Evolutionary conservation across 2,888 invertebrate genomes (phyloP), one percentile per base, ranked within the genome.

Genomic region (Lamellibrachia columna): DNA sequence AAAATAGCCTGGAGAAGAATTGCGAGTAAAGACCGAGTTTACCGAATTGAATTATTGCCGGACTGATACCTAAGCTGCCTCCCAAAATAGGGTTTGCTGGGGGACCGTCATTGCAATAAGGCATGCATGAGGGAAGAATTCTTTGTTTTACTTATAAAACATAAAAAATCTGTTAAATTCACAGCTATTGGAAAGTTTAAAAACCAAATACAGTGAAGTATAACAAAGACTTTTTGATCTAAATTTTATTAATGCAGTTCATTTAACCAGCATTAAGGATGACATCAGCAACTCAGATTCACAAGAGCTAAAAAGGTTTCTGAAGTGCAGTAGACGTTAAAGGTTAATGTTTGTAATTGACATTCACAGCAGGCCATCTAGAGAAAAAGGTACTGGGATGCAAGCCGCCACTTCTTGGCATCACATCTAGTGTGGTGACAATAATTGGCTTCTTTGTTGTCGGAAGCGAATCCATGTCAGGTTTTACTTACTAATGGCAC

Each of bases 401-500:
- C 4, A 75, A 4, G n/a, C 22, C n/a, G 75, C 75, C 75, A 75
- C 75, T 75, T 4, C 3, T 22, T 75, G 75, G 75, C 55, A 22
- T 15, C 75, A 75, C 75, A 6, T 15, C 3, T 75, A 75, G 22
- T 75, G 75, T 75, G 75, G 3, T 4, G n/a, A 75, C 22, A 15
- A 75, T 75, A 75, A 75, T 75, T 75, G 75, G 75, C 3, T 11
- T 75, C 75, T 75, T 75, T 22, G 22, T 4, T 75, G 75, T 75
- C 55, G 55, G 55, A 55, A 75, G 75, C 4, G n/a, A 75, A n/a
- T 15, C 11, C 15, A 22, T 75, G 75, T 75, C 75, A 75, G 22
- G 2, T 75, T 75, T 75, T 75, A 75, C 75, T 75, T 75, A 75
- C 75, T 75, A 75, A 75, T 75, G n/a, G 75, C 75, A 75, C 75